Conservation (phyloP, 2,113 vertebrate genomes). For the Montifringilla adamsi region DNA sequence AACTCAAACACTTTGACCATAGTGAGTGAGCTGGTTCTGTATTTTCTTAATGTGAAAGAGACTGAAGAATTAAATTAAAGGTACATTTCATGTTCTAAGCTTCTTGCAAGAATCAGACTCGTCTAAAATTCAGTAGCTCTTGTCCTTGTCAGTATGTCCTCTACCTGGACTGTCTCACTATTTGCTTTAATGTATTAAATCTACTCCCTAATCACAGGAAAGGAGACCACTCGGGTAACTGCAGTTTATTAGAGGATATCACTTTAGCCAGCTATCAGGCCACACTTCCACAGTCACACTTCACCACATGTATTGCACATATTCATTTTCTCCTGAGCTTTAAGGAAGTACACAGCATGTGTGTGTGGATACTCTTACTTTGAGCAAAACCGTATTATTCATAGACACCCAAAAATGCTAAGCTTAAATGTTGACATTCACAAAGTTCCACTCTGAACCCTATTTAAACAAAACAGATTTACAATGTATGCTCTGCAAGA, state of each 20-base stretch:
- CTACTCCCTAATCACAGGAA: background rate
- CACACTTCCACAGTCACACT: constrained; percentile 1
- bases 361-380: constrained; percentile 13
- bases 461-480: constrained; percentile 25
- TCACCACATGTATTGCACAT: background rate
- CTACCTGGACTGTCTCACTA: background rate
- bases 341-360: background rate
- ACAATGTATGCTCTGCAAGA: background rate
- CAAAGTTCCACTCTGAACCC: background rate
- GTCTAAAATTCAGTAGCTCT: background rate
- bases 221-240: background rate
- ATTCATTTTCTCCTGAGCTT: constrained; percentile 32
- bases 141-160: background rate
- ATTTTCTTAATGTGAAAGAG: background rate
- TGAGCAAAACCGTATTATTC: background rate
- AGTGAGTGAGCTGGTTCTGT: background rate
- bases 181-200: background rate
- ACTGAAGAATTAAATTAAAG: background rate
- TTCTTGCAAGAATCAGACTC: background rate
- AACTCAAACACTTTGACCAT: background rate
- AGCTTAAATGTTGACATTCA: constrained; percentile 24
- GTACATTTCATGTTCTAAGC: background rate
- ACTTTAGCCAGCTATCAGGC: background rate
- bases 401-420: background rate
- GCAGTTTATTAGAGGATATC: background rate